phyloP scores from a whole-genome alignment of 2,797 vertebrate genomes.

The Columba guinea region DNA sequence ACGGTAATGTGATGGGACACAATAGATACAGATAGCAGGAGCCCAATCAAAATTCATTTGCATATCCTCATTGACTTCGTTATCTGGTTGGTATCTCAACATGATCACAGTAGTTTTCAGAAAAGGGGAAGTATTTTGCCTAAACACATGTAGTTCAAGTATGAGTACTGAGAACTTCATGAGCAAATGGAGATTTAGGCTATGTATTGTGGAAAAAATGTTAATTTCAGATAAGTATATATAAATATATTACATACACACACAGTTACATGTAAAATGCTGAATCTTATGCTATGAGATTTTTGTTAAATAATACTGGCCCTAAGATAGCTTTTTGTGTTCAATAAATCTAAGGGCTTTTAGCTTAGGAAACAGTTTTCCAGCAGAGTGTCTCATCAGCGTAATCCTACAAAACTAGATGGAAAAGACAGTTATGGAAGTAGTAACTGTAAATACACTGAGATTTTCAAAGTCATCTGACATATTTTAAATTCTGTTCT shows the following conservation, averaged over 20 bases:
- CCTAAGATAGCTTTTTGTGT: neutral
- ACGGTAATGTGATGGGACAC: neutral
- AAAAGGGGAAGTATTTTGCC: conserved; percentile 34
- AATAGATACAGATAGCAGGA: conserved; percentile 43
- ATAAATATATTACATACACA: neutral
- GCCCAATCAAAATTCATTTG: conserved; percentile 44
- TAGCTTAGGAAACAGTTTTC: neutral
- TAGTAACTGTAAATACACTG: neutral
- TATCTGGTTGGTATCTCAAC: neutral
- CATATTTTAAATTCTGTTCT: neutral
- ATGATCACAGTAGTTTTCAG: neutral
- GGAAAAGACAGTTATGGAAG: neutral
- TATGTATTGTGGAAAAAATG: neutral
- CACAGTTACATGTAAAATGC: neutral
- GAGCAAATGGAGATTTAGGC: neutral
- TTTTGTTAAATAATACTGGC: neutral
- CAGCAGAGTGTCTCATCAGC: neutral
- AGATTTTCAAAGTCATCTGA: neutral
- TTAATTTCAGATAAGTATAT: neutral
- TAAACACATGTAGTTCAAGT: neutral
- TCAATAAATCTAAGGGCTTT: neutral
- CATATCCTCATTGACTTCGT: neutral
- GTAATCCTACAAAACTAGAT: neutral
- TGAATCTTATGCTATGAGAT: neutral
- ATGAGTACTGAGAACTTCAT: neutral